Evolutionary conservation across 37 sponge, comb jelly and placozoan species (phyloP), one percentile per base, ranked within the genome.

Genomic region (Mnemiopsis leidyi): DNA sequence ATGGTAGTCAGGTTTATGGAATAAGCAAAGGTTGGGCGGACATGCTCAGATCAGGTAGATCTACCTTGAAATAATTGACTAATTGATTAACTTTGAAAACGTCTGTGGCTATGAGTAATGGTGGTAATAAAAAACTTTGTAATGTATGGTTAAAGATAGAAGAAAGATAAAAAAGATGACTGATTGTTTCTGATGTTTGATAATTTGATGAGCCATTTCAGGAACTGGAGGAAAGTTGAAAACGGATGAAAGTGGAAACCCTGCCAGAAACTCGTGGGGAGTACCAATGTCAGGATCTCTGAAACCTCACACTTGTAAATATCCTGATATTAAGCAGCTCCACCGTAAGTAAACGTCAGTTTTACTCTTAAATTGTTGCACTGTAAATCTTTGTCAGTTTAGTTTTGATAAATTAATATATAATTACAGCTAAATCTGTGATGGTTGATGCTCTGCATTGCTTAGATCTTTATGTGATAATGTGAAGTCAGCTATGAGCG

Each of bases 1-100:
- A 98, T 76, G 98, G 96, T 1, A 96, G 96, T 0, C 94, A 97
- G 26, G 93, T 98, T 76, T 98, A 98, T 69, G 98, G 98, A 25
- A 93, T 95, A 20, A 92, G 93, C 92, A 98, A 98, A 94, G 96
- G 96, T 1, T 98, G 98, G 98, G 95, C 96, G 0, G 98, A 98
- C 93, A 94, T 95, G 0, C 92, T 98, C 5, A 82, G 98, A 37
- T 85, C 90, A 5, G 75, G 75, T 29, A 24, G n/a, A n/a, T n/a
- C n/a, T n/a, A n/a, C n/a, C n/a, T n/a, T n/a, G n/a, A n/a, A n/a
- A n/a, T n/a, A n/a, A n/a, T n/a, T n/a, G n/a, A n/a, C n/a, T n/a
- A n/a, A n/a, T n/a, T n/a, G n/a, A n/a, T n/a, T n/a, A n/a, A n/a
- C n/a, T n/a, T n/a, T n/a, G n/a, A n/a, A n/a, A n/a, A n/a, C n/a